Evolutionary conservation across 1,140 invertebrate species (phyloP).

Genomic region (Cyclina sinensis): DNA sequence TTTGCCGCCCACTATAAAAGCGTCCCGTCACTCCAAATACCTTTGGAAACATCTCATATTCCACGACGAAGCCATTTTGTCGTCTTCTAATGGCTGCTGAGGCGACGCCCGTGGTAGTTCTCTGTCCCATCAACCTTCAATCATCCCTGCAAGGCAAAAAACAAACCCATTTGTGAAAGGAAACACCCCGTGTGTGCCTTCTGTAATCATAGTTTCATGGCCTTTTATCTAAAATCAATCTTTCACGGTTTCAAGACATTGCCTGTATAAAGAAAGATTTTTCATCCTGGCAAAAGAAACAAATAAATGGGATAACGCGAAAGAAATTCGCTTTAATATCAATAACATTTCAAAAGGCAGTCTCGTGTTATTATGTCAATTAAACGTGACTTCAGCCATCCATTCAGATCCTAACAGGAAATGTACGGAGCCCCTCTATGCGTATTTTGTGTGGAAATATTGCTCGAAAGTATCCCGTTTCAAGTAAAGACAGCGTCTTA

Average conservation of each 20-base stretch:
- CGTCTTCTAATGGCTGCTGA: constrained; percentile 58
- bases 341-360: constrained; percentile 48
- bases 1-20: constrained; percentile 60
- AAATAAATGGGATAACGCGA: constrained; percentile 64
- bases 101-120: constrained; percentile 26
- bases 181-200: constrained; percentile 63
- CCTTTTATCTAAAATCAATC: constrained; percentile 70
- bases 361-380: constrained; percentile 62
- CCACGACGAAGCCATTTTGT: constrained; percentile 59
- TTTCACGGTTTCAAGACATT: constrained; percentile 51
- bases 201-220: constrained; percentile 65
- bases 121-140: constrained; percentile 50
- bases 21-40: constrained; percentile 56
- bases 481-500: constrained; percentile 56
- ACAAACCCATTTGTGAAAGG: constrained; percentile 67
- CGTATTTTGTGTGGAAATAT: constrained; percentile 44
- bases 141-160: constrained; percentile 51
- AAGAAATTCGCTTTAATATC: constrained; percentile 64
- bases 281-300: constrained; percentile 40
- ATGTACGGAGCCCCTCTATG: constrained; percentile 17
- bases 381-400: constrained; percentile 64
- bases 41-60: constrained; percentile 53
- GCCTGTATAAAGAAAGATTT: constrained; percentile 14
- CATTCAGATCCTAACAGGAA: constrained; percentile 60
- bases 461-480: constrained; percentile 57